Base-by-base conservation (phyloP, 1,140 invertebrate species). In the Papilio polyxenes region DNA sequence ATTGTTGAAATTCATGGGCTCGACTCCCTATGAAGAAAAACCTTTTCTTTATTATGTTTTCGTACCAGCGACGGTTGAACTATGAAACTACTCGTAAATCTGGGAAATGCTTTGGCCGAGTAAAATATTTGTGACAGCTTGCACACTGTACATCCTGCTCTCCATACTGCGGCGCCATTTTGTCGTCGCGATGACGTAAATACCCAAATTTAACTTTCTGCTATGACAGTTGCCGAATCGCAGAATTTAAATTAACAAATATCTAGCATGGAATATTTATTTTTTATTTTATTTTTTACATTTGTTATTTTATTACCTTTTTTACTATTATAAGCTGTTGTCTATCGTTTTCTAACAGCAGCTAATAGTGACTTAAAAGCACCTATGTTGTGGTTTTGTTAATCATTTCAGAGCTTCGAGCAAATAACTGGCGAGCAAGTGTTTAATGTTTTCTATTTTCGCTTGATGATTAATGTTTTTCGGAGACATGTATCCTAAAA, bases 231-330 rank as follows among this genome's bases (percentile, higher is more conserved):
- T 72, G 65, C 31, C 13, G 65, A 72, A 72, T 37, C 13, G 31
- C 37, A 72, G 3, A 72, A 72, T 37, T 72, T 72, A 72, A 72
- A 72, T 17, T 37, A 10, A 72, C 65, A 13, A 40, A 72, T 72
- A 72, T 72, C 13, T n/a, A n/a, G n/a, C n/a, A 10, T 5, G 65
- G 5, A 72, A 72, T 72, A 72, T 72, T 65, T 83, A 31, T 31
- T 31, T n/a, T n/a, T n/a, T n/a, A n/a, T n/a, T n/a, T n/a, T n/a
- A n/a, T n/a, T n/a, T 31, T 31, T 31, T 31, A 31, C 23, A 31
- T 48, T 20, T 59, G 76, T 53, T 11, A 56, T 49, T 76, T 20
- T 74, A 37, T 44, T 23, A n/a, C 13, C 37, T 17, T 72, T n/a
- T 72, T 37, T 40, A 37, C 31, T 15, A 2, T 13, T 11, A 65